phyloP scores from a whole-genome alignment of 2,113 vertebrate genomes.

The Zapornia atra region DNA sequence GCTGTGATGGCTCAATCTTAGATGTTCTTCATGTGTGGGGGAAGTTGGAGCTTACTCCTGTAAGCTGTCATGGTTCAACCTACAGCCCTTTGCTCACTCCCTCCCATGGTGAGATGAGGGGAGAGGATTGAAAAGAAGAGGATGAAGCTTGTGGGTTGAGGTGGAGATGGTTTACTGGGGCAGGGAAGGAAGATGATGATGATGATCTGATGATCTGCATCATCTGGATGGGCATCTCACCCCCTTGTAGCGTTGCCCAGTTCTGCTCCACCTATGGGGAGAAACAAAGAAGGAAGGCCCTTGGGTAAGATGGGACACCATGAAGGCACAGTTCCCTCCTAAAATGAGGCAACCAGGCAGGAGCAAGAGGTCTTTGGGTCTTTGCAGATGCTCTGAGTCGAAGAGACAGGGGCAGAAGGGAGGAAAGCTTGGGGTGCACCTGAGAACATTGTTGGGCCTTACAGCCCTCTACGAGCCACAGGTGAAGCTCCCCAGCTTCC shows the following conservation, averaged over 20 bases:
- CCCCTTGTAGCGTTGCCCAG: no score
- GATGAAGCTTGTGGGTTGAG: no score
- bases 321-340: neutral
- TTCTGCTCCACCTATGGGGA: constrained; percentile 84
- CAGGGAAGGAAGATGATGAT: no score
- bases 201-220: no score
- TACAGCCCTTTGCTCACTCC: no score
- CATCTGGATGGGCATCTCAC: no score
- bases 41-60: neutral
- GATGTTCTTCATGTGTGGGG: accelerated
- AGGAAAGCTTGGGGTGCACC: neutral
- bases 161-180: no score
- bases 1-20: accelerated
- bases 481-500: neutral
- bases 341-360: accelerated
- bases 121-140: no score
- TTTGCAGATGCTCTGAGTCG: accelerated
- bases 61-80: neutral
- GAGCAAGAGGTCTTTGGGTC: neutral
- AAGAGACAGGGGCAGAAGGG: neutral
- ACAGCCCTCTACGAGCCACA: neutral
- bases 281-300: neutral
- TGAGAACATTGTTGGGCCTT: neutral
- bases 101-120: no score
- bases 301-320: neutral